Percentiles rank a stretch among this genome's conserved stretches.
Evolutionary conservation across 2,113 vertebrate species (phyloP).

Genomic region (Eupsittula cactorum): DNA sequence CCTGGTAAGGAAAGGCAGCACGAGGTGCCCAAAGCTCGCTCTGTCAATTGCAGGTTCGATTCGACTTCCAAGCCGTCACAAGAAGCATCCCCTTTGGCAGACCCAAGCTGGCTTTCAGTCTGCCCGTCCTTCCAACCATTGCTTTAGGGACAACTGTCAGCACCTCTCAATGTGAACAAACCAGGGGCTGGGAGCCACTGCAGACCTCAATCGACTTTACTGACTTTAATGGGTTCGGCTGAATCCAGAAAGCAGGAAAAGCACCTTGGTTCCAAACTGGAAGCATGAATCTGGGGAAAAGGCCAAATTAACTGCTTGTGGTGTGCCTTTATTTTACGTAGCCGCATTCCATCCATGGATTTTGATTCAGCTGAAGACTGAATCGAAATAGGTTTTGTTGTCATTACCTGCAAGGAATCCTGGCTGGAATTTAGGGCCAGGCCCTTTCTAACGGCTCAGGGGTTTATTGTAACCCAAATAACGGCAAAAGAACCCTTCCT

Average conservation of each 20-base stretch:
- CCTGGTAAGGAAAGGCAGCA: neutral
- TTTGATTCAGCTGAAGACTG: too few species aligned
- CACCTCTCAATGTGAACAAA: neutral
- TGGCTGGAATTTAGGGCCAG: neutral
- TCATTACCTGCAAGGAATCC: neutral
- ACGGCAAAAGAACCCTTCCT: neutral
- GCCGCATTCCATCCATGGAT: rapidly evolving
- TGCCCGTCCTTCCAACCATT: neutral
- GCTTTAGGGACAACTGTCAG: neutral
- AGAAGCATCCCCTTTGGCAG: neutral
- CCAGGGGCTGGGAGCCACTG: neutral
- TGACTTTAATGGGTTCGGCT: neutral
- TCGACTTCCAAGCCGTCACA: too few species aligned
- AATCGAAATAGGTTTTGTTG: neutral
- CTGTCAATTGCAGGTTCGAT: neutral
- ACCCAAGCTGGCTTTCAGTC: neutral
- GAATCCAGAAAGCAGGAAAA: neutral
- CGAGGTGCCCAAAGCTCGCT: neutral
- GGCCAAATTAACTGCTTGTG: rapidly evolving
- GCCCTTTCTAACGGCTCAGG: neutral
- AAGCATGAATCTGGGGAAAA: neutral
- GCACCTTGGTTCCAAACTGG: too few species aligned
- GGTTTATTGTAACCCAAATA: neutral
- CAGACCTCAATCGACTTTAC: neutral
- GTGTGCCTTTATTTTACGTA: rapidly evolving